Conservation (phyloP, 2,888 invertebrate genomes). For the Poecilus cupreus region DNA sequence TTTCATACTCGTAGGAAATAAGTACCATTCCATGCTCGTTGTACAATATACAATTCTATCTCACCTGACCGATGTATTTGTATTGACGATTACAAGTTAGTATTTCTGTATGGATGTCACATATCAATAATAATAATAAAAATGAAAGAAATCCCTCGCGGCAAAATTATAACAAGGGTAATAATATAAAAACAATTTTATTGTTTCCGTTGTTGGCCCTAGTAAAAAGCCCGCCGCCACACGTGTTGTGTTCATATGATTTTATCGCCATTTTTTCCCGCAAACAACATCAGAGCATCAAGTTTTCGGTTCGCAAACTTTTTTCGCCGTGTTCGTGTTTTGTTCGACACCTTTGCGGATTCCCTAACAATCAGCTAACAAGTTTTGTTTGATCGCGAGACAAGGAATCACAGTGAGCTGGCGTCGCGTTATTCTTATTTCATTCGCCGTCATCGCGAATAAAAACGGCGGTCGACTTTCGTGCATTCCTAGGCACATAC, state of each 20-base stretch:
- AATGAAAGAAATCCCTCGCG: background rate
- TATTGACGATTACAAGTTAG: background rate
- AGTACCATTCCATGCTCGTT: too few species aligned
- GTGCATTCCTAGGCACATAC: conserved; percentile 58
- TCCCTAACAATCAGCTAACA: conserved; percentile 47
- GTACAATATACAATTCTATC: too few species aligned
- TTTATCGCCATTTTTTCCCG: conserved; percentile 34
- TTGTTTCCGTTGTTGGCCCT: conserved; percentile 8
- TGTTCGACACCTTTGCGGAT: conserved; percentile 50
- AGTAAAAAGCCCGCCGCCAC: background rate
- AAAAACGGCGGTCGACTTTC: conserved; percentile 52
- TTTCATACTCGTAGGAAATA: too few species aligned
- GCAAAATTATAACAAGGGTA: background rate
- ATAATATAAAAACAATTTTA: conserved; percentile 3
- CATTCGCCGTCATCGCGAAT: conserved; percentile 40
- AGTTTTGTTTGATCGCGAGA: conserved; percentile 38
- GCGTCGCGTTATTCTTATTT: conserved; percentile 47
- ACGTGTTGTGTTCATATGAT: conserved; percentile 45
- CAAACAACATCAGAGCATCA: conserved; percentile 5
- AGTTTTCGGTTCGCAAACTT: conserved; percentile 31
- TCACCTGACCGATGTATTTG: too few species aligned
- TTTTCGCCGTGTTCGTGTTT: conserved; percentile 44
- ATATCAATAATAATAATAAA: background rate
- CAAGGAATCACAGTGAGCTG: conserved; percentile 27
- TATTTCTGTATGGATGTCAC: background rate